Conservation (phyloP, 2,797 vertebrate species). For the Sandelia bainsii region DNA sequence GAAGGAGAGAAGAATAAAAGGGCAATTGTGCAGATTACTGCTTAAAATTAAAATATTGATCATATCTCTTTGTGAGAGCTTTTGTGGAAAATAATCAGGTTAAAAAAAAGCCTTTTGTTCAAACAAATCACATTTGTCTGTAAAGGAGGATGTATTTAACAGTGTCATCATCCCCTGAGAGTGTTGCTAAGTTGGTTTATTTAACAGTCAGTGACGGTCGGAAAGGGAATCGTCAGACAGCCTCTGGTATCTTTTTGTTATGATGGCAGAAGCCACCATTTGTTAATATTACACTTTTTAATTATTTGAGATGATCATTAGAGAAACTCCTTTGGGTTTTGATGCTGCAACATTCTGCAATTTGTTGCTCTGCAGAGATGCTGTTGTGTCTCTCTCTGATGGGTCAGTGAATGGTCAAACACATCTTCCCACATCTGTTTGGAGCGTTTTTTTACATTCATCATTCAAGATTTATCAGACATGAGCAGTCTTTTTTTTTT, state of each 20-base stretch:
- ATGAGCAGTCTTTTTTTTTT: slow-evolving; percentile 39
- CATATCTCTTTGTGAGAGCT: slow-evolving; percentile 10
- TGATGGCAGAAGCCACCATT: slow-evolving; percentile 3
- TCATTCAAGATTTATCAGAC: slow-evolving; percentile 55
- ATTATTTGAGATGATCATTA: slow-evolving; percentile 44
- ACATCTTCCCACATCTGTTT: background rate
- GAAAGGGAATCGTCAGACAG: slow-evolving; percentile 32
- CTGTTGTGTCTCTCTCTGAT: slow-evolving; percentile 3
- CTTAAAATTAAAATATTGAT: slow-evolving; percentile 15
- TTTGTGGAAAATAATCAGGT: slow-evolving; percentile 22
- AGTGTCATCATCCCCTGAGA: slow-evolving; percentile 33
- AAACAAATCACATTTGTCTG: slow-evolving; percentile 26
- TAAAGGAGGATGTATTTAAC: slow-evolving; percentile 9
- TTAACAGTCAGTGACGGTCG: slow-evolving; percentile 6
- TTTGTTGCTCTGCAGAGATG: background rate
- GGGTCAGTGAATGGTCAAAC: slow-evolving; percentile 34
- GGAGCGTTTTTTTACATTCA: slow-evolving; percentile 5
- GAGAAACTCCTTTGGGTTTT: slow-evolving; percentile 8
- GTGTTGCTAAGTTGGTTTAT: slow-evolving; percentile 34
- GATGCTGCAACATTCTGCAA: slow-evolving; percentile 39
- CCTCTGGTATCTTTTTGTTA: slow-evolving; percentile 45
- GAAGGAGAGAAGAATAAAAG: background rate
- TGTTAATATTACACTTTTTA: slow-evolving; percentile 17
- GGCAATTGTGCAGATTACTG: background rate
- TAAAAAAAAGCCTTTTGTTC: slow-evolving; percentile 29